These are phyloP conservation scores for Tiphia femorata DNA, from an alignment of 2,888 invertebrate species.

Conservation along the genomic window DNA sequence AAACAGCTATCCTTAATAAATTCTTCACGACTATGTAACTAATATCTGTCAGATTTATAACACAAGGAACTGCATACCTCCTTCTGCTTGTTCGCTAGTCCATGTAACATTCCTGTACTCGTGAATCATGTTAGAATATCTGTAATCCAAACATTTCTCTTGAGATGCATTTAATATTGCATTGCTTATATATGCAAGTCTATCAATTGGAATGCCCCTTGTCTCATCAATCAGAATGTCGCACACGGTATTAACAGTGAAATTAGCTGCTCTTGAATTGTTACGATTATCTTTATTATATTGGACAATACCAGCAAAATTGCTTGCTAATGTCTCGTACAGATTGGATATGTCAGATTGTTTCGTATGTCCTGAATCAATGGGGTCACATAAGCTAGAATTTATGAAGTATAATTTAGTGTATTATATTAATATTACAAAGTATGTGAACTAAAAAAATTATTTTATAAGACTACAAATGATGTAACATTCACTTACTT, in stretches of 20 bases:
- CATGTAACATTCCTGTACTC: conserved; percentile 78
- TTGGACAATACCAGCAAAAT: conserved; percentile 93
- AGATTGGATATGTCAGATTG: conserved; percentile 82
- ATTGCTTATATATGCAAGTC: conserved; percentile 81
- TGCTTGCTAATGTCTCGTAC: conserved; percentile 84
- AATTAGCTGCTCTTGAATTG: conserved; percentile 73
- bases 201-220: conserved; percentile 75
- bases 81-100: conserved; percentile 75
- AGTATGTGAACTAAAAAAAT: no score
- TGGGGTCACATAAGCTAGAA: conserved; percentile 76
- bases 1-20: no score
- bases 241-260: conserved; percentile 88
- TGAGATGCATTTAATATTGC: conserved; percentile 77
- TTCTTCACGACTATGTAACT: not conserved
- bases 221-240: conserved; percentile 78
- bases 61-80: conserved; percentile 73
- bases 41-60: not conserved
- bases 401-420: no score
- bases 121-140: conserved; percentile 81
- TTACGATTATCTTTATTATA: conserved; percentile 93
- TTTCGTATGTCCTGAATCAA: conserved; percentile 75
- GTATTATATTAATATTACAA: not conserved
- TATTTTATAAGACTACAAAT: not conserved
- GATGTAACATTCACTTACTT: conserved; percentile 70
- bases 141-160: conserved; percentile 86